Evolutionary conservation across 2,888 invertebrate species (phyloP).

Genomic region (Matsumyia berberina): DNA sequence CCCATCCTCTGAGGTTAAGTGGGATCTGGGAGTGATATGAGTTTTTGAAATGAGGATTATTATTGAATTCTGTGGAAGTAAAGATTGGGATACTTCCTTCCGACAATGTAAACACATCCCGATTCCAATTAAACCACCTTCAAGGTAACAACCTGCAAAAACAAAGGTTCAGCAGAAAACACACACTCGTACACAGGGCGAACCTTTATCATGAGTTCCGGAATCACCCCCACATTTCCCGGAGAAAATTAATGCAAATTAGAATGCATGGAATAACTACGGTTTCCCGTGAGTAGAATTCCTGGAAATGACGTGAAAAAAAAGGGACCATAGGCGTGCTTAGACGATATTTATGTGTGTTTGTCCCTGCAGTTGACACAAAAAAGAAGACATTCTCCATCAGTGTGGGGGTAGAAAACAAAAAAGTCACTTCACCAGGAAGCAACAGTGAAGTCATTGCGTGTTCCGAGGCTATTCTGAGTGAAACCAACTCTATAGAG

Average conservation of each 20-base stretch:
- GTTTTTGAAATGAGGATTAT: conserved; percentile 63
- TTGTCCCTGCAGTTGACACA: conserved; percentile 34
- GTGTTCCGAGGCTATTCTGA: conserved; percentile 41
- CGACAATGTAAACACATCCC: conserved; percentile 18
- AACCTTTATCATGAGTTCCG: conserved; percentile 51
- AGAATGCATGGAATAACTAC: conserved; percentile 60
- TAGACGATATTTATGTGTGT: conserved; percentile 20
- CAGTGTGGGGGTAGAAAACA: neutral
- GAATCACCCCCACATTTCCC: conserved; percentile 43
- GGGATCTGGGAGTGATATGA: conserved; percentile 59
- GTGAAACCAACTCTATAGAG: conserved; percentile 20
- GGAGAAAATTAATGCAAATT: conserved; percentile 67
- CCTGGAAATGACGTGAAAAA: conserved; percentile 45
- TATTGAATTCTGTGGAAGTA: conserved; percentile 36
- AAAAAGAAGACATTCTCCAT: conserved; percentile 10
- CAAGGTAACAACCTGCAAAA: conserved; percentile 40
- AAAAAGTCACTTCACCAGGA: neutral
- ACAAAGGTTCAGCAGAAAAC: conserved; percentile 25
- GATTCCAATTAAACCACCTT: conserved; percentile 43
- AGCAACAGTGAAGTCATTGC: conserved; percentile 35
- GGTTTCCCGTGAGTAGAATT: conserved; percentile 49
- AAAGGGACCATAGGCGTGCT: conserved; percentile 19
- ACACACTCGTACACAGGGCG: neutral
- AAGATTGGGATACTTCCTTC: conserved; percentile 10
- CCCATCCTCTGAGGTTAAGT: conserved; percentile 57